Percentiles rank a stretch among this genome's conserved stretches.
Conservation (phyloP, 2,888 invertebrate genomes). For the Andrena marginata region DNA sequence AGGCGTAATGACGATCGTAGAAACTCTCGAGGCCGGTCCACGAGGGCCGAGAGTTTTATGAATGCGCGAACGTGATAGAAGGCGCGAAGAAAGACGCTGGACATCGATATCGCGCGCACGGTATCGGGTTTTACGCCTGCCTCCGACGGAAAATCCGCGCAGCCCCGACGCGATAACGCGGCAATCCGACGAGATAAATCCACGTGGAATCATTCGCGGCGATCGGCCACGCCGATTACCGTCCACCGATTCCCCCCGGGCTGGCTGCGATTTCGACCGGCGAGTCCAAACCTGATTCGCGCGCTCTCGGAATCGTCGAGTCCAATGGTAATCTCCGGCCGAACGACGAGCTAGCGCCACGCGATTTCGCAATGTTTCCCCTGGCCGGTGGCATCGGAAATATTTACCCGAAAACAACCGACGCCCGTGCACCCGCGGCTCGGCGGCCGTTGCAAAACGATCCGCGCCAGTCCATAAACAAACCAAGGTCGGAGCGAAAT, state of each 20-base stretch:
- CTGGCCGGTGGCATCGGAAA: constrained; percentile 37
- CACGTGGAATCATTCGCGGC: not conserved
- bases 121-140: constrained; percentile 50
- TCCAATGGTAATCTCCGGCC: not conserved
- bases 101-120: constrained; percentile 46
- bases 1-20: constrained; percentile 82
- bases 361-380: constrained; percentile 24
- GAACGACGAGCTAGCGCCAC: not conserved
- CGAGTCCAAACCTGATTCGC: not conserved
- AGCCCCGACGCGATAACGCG: constrained; percentile 27
- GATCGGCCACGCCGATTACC: not conserved
- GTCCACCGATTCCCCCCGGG: not conserved
- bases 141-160: constrained; percentile 5
- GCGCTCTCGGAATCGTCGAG: not conserved
- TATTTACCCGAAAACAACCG: constrained; percentile 50
- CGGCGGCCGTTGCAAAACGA: constrained; percentile 48
- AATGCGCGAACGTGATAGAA: constrained; percentile 62
- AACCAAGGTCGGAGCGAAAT: constrained; percentile 68
- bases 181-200: constrained; percentile 17
- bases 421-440: constrained; percentile 17
- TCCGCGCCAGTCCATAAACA: constrained; percentile 56
- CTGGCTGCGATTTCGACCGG: not conserved
- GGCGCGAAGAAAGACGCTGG: constrained; percentile 43
- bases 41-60: constrained; percentile 72
- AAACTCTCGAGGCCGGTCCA: constrained; percentile 80